Percentiles rank a stretch among this genome's conserved stretches.
These are phyloP conservation scores for Pantherophis alleghaniensis DNA, from an alignment of 2,797 vertebrate genomes.

Conservation along the genomic window DNA sequence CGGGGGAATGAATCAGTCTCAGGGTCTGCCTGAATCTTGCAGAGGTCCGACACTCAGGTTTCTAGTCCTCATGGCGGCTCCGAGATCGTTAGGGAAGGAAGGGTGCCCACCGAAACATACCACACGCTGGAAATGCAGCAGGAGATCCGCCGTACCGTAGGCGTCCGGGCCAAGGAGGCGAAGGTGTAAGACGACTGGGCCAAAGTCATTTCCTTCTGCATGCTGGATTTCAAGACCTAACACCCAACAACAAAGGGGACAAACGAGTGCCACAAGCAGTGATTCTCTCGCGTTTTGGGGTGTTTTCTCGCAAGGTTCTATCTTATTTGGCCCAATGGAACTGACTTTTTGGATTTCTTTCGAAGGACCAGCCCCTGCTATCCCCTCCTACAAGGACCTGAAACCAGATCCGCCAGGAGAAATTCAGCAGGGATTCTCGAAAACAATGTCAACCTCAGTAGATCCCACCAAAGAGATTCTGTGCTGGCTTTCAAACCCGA, in stretches of 20 bases:
- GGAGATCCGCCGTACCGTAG: slow-evolving; percentile 75
- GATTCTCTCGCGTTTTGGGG: accelerated
- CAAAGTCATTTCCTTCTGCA: slow-evolving; percentile 79
- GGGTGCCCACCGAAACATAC: slow-evolving; percentile 55
- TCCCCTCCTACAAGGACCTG: not conserved
- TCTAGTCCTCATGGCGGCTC: not conserved
- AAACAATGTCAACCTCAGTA: no score
- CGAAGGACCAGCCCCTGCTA: not conserved
- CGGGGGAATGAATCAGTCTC: not conserved
- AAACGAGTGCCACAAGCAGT: not conserved
- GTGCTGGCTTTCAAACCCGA: not conserved
- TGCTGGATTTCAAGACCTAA: slow-evolving; percentile 74
- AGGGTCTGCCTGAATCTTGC: not conserved
- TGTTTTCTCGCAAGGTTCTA: not conserved
- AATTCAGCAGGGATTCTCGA: not conserved
- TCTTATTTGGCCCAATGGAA: not conserved
- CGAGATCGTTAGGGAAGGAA: not conserved
- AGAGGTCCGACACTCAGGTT: not conserved
- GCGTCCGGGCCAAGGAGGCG: slow-evolving; percentile 76
- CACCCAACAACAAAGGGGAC: not conserved
- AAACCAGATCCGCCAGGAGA: not conserved
- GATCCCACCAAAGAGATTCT: not conserved
- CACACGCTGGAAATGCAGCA: slow-evolving; percentile 76
- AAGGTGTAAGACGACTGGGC: slow-evolving; percentile 60
- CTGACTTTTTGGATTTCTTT: not conserved